Evolutionary conservation across 2,797 vertebrate genomes (phyloP).

Genomic region (Parambassis ranga): DNA sequence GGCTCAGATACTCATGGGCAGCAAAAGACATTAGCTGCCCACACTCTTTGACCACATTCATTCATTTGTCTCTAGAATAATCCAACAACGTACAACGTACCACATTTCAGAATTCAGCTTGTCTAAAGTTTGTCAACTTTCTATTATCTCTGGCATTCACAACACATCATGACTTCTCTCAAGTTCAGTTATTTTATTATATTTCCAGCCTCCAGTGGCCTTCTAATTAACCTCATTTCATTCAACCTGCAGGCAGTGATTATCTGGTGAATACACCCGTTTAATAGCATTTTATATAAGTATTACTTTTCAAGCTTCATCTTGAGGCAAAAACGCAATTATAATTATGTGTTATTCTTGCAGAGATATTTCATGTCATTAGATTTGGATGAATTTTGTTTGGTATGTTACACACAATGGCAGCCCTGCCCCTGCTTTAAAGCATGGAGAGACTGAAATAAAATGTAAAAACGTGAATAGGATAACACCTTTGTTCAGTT

Average conservation of each 20-base stretch:
- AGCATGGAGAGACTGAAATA: neutral
- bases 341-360: slow-evolving; percentile 44
- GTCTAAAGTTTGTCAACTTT: slow-evolving; percentile 3
- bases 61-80: too few relatives aligned
- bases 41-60: too few relatives aligned
- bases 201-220: slow-evolving; percentile 37
- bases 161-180: slow-evolving; percentile 12
- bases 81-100: too few relatives aligned
- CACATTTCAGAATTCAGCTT: neutral
- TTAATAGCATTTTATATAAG: slow-evolving; percentile 46
- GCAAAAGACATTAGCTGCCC: too few relatives aligned
- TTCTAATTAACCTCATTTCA: slow-evolving; percentile 68
- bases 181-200: slow-evolving; percentile 29
- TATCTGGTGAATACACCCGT: slow-evolving; percentile 61
- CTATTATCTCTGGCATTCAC: neutral
- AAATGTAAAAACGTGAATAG: neutral
- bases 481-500: neutral
- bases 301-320: slow-evolving; percentile 47
- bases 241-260: slow-evolving; percentile 64
- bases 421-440: neutral
- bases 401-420: slow-evolving; percentile 13
- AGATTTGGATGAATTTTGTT: slow-evolving; percentile 17
- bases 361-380: slow-evolving; percentile 32
- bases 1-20: too few relatives aligned
- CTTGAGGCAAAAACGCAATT: slow-evolving; percentile 54